These are phyloP conservation scores for Pagetopsis macropterus DNA, from an alignment of 2,797 vertebrate species.

Conservation along the genomic window DNA sequence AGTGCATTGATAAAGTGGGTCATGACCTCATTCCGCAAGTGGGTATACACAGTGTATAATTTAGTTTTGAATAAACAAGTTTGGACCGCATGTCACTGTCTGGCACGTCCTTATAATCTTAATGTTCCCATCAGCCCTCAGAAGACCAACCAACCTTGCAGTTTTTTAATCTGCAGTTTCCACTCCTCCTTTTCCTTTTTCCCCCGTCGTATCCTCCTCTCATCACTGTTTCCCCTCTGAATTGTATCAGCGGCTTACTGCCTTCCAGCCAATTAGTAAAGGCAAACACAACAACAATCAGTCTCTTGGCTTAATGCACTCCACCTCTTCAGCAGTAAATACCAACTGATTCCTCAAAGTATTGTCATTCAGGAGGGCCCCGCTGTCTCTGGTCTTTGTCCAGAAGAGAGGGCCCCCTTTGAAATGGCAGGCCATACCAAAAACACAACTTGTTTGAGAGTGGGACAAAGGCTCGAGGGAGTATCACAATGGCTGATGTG, in stretches of 20 bases:
- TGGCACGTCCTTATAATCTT: conserved; percentile 67
- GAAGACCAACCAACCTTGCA: conserved; percentile 62
- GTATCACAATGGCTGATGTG: conserved; percentile 63
- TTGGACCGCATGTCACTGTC: conserved; percentile 63
- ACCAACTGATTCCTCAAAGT: conserved; percentile 73
- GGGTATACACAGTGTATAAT: conserved; percentile 62
- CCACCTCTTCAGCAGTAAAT: conserved; percentile 78
- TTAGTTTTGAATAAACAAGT: conserved; percentile 70
- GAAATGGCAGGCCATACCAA: conserved; percentile 66
- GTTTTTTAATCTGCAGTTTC: conserved; percentile 69
- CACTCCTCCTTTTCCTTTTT: conserved; percentile 46
- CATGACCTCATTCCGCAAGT: conserved; percentile 61
- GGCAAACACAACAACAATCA: conserved; percentile 80
- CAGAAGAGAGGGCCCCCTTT: conserved; percentile 62
- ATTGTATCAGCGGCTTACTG: conserved; percentile 70
- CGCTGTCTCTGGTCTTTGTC: conserved; percentile 76
- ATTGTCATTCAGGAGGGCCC: conserved; percentile 77
- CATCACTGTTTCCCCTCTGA: conserved; percentile 70
- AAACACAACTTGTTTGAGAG: conserved; percentile 60
- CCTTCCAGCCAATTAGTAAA: conserved; percentile 81
- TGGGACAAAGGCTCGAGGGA: conserved; percentile 65
- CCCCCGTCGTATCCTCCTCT: conserved; percentile 47
- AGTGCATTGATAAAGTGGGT: conserved; percentile 55
- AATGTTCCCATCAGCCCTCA: conserved; percentile 70
- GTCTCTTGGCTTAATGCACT: conserved; percentile 75